Evolutionary conservation across 1,140 invertebrate species (phyloP).

Genomic region (Phymastichus coffea): DNA sequence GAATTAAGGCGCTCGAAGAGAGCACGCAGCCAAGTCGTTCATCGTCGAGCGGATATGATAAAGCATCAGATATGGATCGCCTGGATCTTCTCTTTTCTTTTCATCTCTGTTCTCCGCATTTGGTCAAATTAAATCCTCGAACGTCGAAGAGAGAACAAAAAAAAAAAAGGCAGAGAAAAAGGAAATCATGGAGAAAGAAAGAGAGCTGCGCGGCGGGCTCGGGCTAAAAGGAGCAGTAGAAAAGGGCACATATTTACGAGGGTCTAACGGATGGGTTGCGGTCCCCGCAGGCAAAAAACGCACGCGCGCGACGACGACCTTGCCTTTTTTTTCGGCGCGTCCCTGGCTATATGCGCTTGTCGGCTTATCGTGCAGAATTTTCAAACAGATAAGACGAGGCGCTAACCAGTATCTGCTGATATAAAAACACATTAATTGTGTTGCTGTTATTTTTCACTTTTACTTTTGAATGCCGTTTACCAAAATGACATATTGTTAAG

Average conservation of each 20-base stretch:
- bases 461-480: too few relatives aligned
- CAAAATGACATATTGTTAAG: too few relatives aligned
- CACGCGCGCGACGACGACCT: not conserved
- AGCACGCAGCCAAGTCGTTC: constrained; percentile 25
- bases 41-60: constrained; percentile 48
- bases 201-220: too few relatives aligned
- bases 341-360: not conserved
- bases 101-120: constrained; percentile 11
- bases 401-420: too few relatives aligned
- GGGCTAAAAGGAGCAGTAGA: constrained; percentile 37
- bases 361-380: not conserved
- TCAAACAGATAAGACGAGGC: too few relatives aligned
- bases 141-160: constrained; percentile 9
- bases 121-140: constrained; percentile 42
- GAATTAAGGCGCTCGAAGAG: constrained; percentile 8
- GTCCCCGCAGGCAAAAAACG: constrained; percentile 21
- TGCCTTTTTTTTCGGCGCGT: not conserved
- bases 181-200: too few relatives aligned
- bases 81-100: not conserved
- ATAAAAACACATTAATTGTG: too few relatives aligned
- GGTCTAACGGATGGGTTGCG: constrained; percentile 42
- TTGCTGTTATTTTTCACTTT: too few relatives aligned
- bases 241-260: constrained; percentile 41
- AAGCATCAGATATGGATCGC: constrained; percentile 51
- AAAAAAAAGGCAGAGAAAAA: constrained; percentile 2